Evolutionary conservation across 2,888 invertebrate genomes (phyloP).

Genomic region (Ophonus ardosiacus): DNA sequence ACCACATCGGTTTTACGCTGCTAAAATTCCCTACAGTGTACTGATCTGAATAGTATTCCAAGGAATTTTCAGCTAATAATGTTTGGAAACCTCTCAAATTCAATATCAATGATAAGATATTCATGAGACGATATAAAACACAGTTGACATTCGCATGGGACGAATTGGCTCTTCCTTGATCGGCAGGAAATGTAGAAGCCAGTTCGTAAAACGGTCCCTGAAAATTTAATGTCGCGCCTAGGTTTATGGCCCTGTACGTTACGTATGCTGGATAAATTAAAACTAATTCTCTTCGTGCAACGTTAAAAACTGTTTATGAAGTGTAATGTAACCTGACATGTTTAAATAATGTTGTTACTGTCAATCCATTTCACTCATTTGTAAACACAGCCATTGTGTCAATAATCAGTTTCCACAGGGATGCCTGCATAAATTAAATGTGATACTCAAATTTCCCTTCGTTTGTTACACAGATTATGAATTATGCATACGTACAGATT

Average conservation of each 20-base stretch:
- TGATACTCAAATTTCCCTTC: not conserved
- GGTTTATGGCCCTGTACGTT: conserved; percentile 23
- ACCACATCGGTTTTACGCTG: too few relatives aligned
- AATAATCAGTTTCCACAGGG: not conserved
- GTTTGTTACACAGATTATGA: not conserved
- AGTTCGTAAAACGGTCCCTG: conserved; percentile 30
- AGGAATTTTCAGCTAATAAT: too few relatives aligned
- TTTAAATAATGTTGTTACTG: conserved; percentile 11
- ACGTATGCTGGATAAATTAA: conserved; percentile 25
- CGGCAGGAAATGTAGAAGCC: conserved; percentile 45
- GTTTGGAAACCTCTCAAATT: too few relatives aligned
- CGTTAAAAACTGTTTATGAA: not conserved
- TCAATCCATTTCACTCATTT: not conserved
- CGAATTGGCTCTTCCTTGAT: not conserved
- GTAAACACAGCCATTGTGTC: conserved; percentile 5
- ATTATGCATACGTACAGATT: not conserved
- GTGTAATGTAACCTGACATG: not conserved
- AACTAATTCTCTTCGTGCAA: not conserved
- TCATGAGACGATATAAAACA: too few relatives aligned
- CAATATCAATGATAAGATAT: too few relatives aligned
- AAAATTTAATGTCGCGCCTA: conserved; percentile 31
- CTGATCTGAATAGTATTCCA: too few relatives aligned
- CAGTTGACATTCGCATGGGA: not conserved
- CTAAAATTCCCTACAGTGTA: too few relatives aligned
- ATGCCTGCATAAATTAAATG: conserved; percentile 15